Evolutionary conservation across 2,113 vertebrate species (phyloP), one percentile per base, ranked within the genome.

Genomic region (Mobula birostris): DNA sequence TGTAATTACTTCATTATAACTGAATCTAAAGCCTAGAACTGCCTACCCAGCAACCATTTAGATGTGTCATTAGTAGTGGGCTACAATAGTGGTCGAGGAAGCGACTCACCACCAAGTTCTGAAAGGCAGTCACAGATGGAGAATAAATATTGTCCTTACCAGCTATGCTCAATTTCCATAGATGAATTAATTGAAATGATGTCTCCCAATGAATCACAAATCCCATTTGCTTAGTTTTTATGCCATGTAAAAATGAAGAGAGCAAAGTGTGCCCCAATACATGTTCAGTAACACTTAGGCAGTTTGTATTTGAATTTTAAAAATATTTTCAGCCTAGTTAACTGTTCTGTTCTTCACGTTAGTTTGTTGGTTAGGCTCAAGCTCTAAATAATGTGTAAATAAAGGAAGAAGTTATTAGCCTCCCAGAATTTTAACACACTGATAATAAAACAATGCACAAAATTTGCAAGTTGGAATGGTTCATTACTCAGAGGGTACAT

Each of bases 341-440:
- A 85, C 9, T 66, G 80, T 48, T 66, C 29, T 90, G 4, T 91
- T 91, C 63, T 91, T 91, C 88, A 91, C n/a, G 70, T 91, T 90
- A 21, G 68, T 6, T 68, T 17, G 24, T 68, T 40, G 66, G 32
- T 36, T 40, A 61, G 32, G 14, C 63, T 91, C 63, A 91, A 70
- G 70, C 32, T 68, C 17, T 63, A 70, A 17, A 40, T 70, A 66
- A 21, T 29, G 70, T 40, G n/a, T 70, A 70, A 91, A 91, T 63
- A 48, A 48, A 70, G 63, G 15, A 19, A 21, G 32, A 90, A 68
- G 3, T 68, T 70, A 72, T 3, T 32, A 24, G 63, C 88, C 68
- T 70, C 70, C 7, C 7, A 82, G 36, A 40, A 48, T 82, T 40
- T 82, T 82, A 19, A 40, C 36, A 15, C 36, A 82, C 19, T 36